Evolutionary conservation across 1,140 invertebrate genomes (phyloP), one percentile per base, ranked within the genome.

Genomic region (Rhagoletis zephyria): DNA sequence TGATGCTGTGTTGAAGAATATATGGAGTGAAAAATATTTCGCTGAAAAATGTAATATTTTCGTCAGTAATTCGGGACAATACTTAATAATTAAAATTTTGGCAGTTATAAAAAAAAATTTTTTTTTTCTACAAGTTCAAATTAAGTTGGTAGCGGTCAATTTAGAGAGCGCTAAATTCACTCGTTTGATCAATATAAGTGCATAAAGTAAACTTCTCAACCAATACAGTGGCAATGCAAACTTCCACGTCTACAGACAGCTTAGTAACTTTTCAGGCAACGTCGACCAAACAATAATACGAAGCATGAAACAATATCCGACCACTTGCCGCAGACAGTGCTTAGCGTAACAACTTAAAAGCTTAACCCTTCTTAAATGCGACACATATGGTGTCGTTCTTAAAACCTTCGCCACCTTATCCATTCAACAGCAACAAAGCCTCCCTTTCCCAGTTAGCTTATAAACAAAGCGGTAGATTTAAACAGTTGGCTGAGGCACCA

Each of bases 321-420:
- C 16, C 67, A 40, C 12, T 48, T 48, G 67, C 3, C 12, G 6
- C 67, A 74, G 67, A 74, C 67, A 16, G 10, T 56, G 51, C 51
- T 56, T 56, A 48, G 30, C 30, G 30, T 30, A 30, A 30, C 30
- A 30, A 42, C 12, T 48, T 74, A 74, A 74, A 45, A 42, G 67
- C 67, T 74, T 74, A 74, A n/a, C 42, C 67, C 67, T 74, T 48
- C 67, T 74, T 74, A 74, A 48, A 74, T 45, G 67, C 67, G 67
- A 48, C 67, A 74, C 67, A n/a, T 74, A 16, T 4, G 67, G 67
- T 74, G 67, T 48, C 67, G 42, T 74, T 45, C 40, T 48, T 48
- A 16, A 70, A 45, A 74, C 67, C 65, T 67, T 67, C 64, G 40
- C 30, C 6, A 12, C 64, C 40, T 10, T 67, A 74, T 6, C 14